Base-by-base conservation (phyloP, 1,140 invertebrate genomes). In the Brachionus koreanus region DNA sequence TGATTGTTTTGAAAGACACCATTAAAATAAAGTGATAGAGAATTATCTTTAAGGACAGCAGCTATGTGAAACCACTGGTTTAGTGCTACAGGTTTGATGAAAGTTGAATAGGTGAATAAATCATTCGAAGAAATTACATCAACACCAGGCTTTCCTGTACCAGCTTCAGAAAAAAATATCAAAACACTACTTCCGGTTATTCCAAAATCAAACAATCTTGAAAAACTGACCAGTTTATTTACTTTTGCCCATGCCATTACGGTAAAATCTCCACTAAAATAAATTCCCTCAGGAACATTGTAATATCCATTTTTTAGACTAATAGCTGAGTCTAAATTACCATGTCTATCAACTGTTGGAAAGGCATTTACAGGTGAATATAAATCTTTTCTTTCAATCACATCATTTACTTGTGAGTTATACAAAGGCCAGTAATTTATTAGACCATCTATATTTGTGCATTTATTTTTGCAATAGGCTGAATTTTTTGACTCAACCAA, bases 251-350 rank as follows among this genome's bases (percentile, higher is more conserved):
- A 74, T 6, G 69, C n/a, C 43, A 29, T 25, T 19, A 74, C 42
- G 13, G 69, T 74, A 74, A 46, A 74, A 74, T 74, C 69, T 46
- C 69, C 69, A 46, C 43, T 74, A 46, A 74, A 46, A 74, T 74
- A 74, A 25, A 46, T 19, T 9, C 69, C 69, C 9, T 19, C n/a
- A 10, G 69, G 69, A 74, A 74, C 42, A 23, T 25, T 49, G 43
- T 46, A 74, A 74, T 74, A 43, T 25, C 69, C 69, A 46, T 33
- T 25, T 12, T 46, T 46, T 49, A 74, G 43, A 42, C 10, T 13
- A 46, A 74, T 43, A 74, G 69, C 69, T 5, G 69, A n/a, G 19
- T 46, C 12, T 12, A 0, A 2, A 74, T 74, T 74, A 25, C 69
- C 69, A 9, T 25, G 25, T 46, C 69, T 74, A 46, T 74, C 69